Evolutionary conservation across 2,888 invertebrate genomes (phyloP).

Genomic region (Panopea generosa): DNA sequence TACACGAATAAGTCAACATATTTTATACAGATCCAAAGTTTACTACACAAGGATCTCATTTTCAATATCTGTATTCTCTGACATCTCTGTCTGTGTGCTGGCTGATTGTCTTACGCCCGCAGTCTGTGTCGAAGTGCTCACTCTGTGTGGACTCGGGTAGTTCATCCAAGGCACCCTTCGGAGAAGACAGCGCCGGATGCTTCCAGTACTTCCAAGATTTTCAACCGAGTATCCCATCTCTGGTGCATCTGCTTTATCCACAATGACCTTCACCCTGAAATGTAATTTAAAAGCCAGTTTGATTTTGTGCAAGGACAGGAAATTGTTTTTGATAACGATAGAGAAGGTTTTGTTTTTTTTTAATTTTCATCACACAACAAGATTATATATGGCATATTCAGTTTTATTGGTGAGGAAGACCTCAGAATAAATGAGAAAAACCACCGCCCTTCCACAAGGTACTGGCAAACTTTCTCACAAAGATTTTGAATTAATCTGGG

Average conservation of each 20-base stretch:
- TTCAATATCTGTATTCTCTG: not conserved
- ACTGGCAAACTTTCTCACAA: no score
- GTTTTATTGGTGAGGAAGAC: no score
- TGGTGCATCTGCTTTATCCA: slow-evolving; percentile 16
- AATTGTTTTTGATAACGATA: not conserved
- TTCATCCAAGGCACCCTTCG: slow-evolving; percentile 48
- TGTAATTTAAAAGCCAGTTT: not conserved
- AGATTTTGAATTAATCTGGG: no score
- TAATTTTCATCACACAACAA: not conserved
- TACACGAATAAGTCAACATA: no score
- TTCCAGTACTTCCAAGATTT: slow-evolving; percentile 3
- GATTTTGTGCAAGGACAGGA: not conserved
- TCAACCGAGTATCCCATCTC: slow-evolving; percentile 6
- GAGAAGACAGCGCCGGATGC: slow-evolving; percentile 50
- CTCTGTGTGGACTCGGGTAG: slow-evolving; percentile 34
- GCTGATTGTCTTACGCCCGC: slow-evolving; percentile 70
- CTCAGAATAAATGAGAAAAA: no score
- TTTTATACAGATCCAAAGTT: no score
- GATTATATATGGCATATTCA: no score
- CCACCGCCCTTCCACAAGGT: no score
- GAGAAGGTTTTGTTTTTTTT: not conserved
- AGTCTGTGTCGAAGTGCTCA: slow-evolving; percentile 76
- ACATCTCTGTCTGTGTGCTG: slow-evolving; percentile 74
- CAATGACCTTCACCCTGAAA: slow-evolving; percentile 32
- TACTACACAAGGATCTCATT: no score